These are phyloP conservation scores for Semicossyphus pulcher DNA, from an alignment of 2,113 vertebrate species.

Conservation along the genomic window DNA sequence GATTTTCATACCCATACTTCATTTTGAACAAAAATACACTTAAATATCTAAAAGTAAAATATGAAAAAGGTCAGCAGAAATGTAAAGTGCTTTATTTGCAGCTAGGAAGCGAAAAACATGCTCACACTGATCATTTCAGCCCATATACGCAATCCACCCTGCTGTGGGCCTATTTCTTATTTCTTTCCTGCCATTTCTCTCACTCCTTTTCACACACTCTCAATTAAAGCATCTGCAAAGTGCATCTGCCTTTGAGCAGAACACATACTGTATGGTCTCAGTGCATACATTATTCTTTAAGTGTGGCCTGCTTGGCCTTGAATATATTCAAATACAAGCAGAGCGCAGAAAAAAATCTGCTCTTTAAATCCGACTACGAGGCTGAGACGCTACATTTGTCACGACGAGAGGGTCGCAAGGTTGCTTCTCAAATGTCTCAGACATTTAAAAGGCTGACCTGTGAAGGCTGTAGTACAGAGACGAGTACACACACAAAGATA, in stretches of 20 bases:
- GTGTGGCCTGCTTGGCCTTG: background rate
- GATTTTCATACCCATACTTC: no score
- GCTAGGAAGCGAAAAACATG: background rate
- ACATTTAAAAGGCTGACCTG: slow-evolving; percentile 39
- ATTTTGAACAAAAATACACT: background rate
- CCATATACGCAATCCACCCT: background rate
- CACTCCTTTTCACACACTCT: background rate
- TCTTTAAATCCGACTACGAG: slow-evolving; percentile 10
- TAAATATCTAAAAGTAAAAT: no score
- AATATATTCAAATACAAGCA: slow-evolving; percentile 23
- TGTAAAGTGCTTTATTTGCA: background rate
- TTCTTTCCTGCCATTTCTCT: background rate
- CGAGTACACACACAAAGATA: slow-evolving; percentile 8
- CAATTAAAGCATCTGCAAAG: slow-evolving; percentile 9
- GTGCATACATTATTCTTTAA: slow-evolving; percentile 28
- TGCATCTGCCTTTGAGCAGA: slow-evolving; percentile 15
- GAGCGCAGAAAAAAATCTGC: slow-evolving; percentile 6
- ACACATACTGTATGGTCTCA: background rate
- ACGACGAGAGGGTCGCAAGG: slow-evolving; percentile 21
- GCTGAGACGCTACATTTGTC: slow-evolving; percentile 25
- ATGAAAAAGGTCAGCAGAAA: background rate
- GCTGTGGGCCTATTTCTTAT: background rate
- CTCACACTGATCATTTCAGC: no score
- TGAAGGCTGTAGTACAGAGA: slow-evolving; percentile 10
- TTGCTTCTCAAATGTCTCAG: slow-evolving; percentile 39